Conservation (phyloP, 1,140 invertebrate species). For the Platyura marginata region DNA sequence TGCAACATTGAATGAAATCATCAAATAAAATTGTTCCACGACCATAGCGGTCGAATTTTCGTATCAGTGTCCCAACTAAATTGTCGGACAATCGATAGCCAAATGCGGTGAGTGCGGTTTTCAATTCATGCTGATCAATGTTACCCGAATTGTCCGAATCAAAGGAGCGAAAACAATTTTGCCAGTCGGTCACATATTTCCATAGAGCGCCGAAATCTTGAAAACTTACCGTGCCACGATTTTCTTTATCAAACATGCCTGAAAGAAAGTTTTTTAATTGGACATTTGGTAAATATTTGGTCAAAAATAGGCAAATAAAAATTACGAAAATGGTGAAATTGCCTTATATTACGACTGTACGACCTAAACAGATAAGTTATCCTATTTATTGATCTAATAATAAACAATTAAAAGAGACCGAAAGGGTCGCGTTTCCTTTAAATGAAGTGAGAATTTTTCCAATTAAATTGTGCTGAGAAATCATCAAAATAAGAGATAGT, state of each 20-base stretch:
- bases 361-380: too few species aligned
- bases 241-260: constrained; percentile 96
- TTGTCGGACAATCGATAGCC: constrained; percentile 81
- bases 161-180: constrained; percentile 86
- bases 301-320: neutral
- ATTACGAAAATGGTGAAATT: neutral
- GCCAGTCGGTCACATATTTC: constrained; percentile 99
- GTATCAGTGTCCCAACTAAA: constrained; percentile 63
- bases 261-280: constrained; percentile 18
- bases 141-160: constrained; percentile 92
- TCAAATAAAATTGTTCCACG: constrained; percentile 86
- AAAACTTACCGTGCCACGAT: constrained; percentile 79
- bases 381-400: too few species aligned
- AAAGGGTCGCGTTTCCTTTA: too few species aligned
- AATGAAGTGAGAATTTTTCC: too few species aligned
- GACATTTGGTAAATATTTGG: neutral
- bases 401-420: too few species aligned
- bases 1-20: constrained; percentile 95
- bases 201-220: constrained; percentile 89
- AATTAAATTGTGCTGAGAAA: too few species aligned
- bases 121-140: constrained; percentile 81
- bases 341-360: too few species aligned
- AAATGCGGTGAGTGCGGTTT: constrained; percentile 77
- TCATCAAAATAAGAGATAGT: neutral
- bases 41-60: constrained; percentile 90